Base-by-base conservation (phyloP, 2,797 vertebrate genomes). In the Schizopygopsis malacanthus region DNA sequence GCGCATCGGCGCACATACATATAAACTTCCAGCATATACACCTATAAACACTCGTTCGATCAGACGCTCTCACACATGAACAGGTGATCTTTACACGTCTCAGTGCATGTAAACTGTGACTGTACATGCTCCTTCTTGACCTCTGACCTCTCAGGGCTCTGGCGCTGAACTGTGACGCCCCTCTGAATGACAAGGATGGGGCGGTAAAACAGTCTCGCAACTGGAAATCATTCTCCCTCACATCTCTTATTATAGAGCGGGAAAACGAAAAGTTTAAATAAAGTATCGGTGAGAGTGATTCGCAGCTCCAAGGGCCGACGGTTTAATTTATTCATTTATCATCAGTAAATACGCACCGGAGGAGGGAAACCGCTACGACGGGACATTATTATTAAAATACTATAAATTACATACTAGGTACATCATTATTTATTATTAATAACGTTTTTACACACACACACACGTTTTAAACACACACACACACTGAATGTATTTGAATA, bases 301-400 rank as follows among this genome's bases (percentile, higher is more conserved):
- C 97, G 98, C 88, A 99, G 98, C 92, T 98, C 98, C 61, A 99
- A 99, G 93, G 98, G 98, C 81, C 95, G 97, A 59, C 96, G 97
- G 81, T n/a, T n/a, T n/a, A n/a, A n/a, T n/a, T n/a, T n/a, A n/a
- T n/a, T n/a, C n/a, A n/a, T n/a, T n/a, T n/a, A n/a, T n/a, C n/a
- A 99, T 99, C 95, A 99, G 98, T 96, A 99, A 99, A 91, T 99
- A 99, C 3, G 98, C 98, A 85, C 98, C 98, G 0, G 98, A 99
- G 92, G 98, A 99, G 92, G 98, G 98, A 90, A 99, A 99, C 94
- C 96, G 98, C 94, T 99, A 99, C 0, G 98, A 99, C 90, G 98
- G 98, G 73, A 99, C n/a, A n/a, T n/a, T n/a, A n/a, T n/a, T n/a
- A n/a, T n/a, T n/a, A n/a, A n/a, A n/a, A n/a, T n/a, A n/a, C n/a